Base-by-base conservation (phyloP, 2,797 vertebrate species). In the Lagocephalus sceleratus region DNA sequence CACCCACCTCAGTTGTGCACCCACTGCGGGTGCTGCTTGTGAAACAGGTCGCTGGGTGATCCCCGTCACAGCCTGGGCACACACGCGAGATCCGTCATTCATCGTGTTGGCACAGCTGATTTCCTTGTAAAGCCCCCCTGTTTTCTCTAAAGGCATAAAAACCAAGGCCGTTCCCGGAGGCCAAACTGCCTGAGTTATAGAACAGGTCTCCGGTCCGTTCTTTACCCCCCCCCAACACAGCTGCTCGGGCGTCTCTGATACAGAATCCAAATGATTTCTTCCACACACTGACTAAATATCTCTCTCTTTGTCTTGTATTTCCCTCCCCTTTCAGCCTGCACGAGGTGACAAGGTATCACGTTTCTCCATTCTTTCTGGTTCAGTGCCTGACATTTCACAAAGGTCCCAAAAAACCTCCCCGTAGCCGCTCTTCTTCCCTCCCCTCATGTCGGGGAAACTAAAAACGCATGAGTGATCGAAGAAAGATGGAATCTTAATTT, bases 311-410 rank as follows among this genome's bases (percentile, higher is more conserved):
- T 79, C 38, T 60, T 44, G n/a, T 75, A 39, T 79, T 63, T 71
- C 42, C 51, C 54, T 68, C 50, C 65, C 23, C 53, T 66, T 62
- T 63, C 80, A 85, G 86, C 75, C 63, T 67, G 56, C 67, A 60
- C 53, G 26, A 54, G 79, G 55, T 74, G 46, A 62, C 51, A 62
- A 87, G 85, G 85, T 87, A 88, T 81, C 74, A 47, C 20, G 22
- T 87, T 78, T 64, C 73, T 50, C 40, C 50, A 47, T 63, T 56
- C 15, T 57, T 75, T 10, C 41, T 72, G 19, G 42, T 46, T 1
- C 39, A 14, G 0, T 0, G 9, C 60, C 68, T 82, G 49, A 42
- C 54, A 21, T 63, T 51, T 41, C n/a, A n/a, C n/a, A n/a, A 29
- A 29, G 29, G 29, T 29, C 29, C 29, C 6, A 9, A 7, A 29